A percentile compares a stretch with the other conserved stretches of the same genome.
These are phyloP conservation scores for Parus major DNA, from an alignment of 2,113 vertebrate genomes.

Conservation along the genomic window DNA sequence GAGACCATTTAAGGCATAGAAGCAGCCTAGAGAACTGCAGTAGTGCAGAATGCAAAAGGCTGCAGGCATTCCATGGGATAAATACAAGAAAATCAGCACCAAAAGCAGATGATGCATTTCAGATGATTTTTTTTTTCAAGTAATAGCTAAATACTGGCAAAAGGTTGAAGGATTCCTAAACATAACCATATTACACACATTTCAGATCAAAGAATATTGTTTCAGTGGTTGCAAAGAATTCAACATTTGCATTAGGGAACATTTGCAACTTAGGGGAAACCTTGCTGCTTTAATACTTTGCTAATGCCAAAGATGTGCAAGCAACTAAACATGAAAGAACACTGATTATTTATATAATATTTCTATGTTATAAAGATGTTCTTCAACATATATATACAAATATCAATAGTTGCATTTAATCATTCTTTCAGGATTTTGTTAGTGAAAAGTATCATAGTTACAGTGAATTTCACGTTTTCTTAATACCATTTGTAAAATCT, in stretches of 20 bases:
- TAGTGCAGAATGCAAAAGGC: neutral
- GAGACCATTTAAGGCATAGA: neutral
- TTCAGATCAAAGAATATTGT: constrained; percentile 46
- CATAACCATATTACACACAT: constrained; percentile 43
- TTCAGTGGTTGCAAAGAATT: constrained; percentile 30
- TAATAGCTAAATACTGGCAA: constrained; percentile 37
- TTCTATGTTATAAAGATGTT: neutral
- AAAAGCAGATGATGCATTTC: constrained; percentile 45
- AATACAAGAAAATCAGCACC: constrained; percentile 53
- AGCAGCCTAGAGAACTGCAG: neutral
- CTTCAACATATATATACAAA: neutral
- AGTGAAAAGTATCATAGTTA: neutral
- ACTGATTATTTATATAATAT: neutral
- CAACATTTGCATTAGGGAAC: neutral
- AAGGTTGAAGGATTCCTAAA: constrained; percentile 45
- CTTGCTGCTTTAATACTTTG: neutral
- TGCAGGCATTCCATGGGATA: neutral
- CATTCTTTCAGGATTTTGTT: neutral
- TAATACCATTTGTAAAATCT: neutral
- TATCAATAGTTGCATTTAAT: neutral
- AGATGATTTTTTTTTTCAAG: constrained; percentile 18
- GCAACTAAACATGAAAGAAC: neutral
- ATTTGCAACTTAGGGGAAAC: neutral
- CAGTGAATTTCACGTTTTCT: neutral
- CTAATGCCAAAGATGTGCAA: constrained; percentile 35